Percentiles rank a stretch among this genome's conserved stretches.
These are phyloP conservation scores for Lepidurus arcticus DNA, from an alignment of 1,140 invertebrate species.

Conservation along the genomic window DNA sequence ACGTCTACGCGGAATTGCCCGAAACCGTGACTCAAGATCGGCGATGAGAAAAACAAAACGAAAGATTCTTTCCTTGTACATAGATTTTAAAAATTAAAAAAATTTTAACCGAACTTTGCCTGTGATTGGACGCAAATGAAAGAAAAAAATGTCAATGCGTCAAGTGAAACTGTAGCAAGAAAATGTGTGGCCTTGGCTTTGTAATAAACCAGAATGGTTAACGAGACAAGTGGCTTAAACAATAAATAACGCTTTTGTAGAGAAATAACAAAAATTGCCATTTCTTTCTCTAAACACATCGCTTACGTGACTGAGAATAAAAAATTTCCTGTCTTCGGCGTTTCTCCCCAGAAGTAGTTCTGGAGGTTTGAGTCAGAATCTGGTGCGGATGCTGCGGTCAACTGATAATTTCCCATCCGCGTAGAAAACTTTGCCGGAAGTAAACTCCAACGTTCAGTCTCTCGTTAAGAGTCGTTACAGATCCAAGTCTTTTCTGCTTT, in stretches of 20 bases:
- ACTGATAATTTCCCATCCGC: background rate
- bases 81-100: background rate
- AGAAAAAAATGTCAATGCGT: background rate
- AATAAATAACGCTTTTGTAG: slow-evolving; percentile 9
- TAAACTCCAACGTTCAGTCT: too few relatives aligned
- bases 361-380: slow-evolving; percentile 1
- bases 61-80: background rate
- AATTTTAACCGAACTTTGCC: background rate
- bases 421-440: background rate
- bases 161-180: background rate
- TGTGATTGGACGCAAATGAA: background rate
- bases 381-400: background rate
- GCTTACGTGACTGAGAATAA: too few relatives aligned
- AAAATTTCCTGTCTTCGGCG: too few relatives aligned
- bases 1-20: slow-evolving; percentile 61
- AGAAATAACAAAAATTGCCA: background rate
- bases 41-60: background rate
- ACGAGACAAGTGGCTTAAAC: background rate
- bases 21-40: background rate
- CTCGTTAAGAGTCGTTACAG: too few relatives aligned
- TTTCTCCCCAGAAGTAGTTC: background rate
- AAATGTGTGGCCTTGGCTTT: slow-evolving; percentile 6
- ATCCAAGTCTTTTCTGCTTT: too few relatives aligned
- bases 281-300: too few relatives aligned
- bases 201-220: background rate